A percentile compares a stretch with the other conserved stretches of the same genome.
Evolutionary conservation across 1,140 invertebrate species (phyloP).

Genomic region (Danaus melanippus): DNA sequence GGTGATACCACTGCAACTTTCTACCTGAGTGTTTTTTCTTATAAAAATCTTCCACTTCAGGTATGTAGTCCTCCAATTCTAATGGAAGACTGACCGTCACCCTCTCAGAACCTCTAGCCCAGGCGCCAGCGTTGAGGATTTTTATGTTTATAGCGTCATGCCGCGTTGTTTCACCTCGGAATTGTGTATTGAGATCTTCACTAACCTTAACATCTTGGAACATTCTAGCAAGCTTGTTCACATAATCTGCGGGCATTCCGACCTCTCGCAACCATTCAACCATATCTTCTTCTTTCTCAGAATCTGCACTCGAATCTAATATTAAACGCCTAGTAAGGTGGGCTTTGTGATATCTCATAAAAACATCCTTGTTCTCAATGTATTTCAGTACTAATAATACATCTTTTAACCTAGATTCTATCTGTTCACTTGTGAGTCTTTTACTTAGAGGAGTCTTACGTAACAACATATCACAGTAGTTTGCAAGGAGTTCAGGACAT

Average conservation of each 20-base stretch:
- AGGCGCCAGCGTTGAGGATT: conserved; percentile 98
- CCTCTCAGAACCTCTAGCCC: conserved; percentile 94
- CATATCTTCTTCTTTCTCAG: conserved; percentile 99
- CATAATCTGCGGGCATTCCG: conserved; percentile 99
- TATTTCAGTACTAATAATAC: conserved; percentile 98
- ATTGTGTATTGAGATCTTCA: conserved; percentile 97
- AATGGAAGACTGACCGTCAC: conserved; percentile 96
- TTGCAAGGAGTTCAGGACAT: conserved; percentile 98
- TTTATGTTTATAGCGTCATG: conserved; percentile 88
- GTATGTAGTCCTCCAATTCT: conserved; percentile 98
- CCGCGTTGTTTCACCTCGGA: conserved; percentile 80
- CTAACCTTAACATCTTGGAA: conserved; percentile 99
- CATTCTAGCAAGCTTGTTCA: conserved; percentile 97
- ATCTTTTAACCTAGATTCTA: conserved; percentile 93
- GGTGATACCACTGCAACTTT: conserved; percentile 99
- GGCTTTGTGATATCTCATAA: conserved; percentile 99
- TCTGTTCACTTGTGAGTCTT: conserved; percentile 97
- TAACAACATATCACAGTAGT: conserved; percentile 99
- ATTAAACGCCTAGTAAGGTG: conserved; percentile 97
- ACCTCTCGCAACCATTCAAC: conserved; percentile 96
- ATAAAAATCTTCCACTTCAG: conserved; percentile 96
- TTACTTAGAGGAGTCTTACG: conserved; percentile 97
- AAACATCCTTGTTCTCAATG: conserved; percentile 99
- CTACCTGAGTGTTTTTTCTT: conserved; percentile 98
- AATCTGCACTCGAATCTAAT: conserved; percentile 96